phyloP scores from a whole-genome alignment of 2,113 vertebrate genomes.

The Eretmochelys imbricata region DNA sequence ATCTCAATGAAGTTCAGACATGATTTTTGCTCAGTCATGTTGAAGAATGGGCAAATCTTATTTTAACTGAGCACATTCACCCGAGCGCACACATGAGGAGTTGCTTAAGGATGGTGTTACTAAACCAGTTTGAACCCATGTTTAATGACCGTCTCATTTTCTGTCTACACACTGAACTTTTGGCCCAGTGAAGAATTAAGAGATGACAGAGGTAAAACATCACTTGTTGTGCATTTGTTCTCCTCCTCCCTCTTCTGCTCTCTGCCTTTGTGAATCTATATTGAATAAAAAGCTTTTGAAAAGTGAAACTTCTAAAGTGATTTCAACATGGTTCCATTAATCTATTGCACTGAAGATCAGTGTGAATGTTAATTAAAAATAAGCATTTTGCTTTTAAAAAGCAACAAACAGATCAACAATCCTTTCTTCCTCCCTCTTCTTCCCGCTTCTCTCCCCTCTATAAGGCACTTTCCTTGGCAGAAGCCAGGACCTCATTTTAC shows the following conservation, averaged over 20 bases:
- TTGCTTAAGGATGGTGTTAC: not conserved
- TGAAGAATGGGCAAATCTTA: not conserved
- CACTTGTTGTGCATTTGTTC: not conserved
- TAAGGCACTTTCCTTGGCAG: not conserved
- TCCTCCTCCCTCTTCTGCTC: not conserved
- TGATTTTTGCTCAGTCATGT: not conserved
- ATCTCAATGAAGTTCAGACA: not conserved
- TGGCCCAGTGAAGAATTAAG: not conserved
- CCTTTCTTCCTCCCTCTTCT: too few relatives aligned
- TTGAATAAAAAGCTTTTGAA: not conserved
- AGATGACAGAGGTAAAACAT: not conserved
- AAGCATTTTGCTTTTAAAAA: not conserved
- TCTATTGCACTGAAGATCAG: not conserved
- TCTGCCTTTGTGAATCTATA: not conserved
- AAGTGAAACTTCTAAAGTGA: not conserved
- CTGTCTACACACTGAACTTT: not conserved
- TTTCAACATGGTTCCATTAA: not conserved
- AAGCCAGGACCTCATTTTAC: not conserved
- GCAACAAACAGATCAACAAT: not conserved
- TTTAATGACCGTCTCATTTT: not conserved
- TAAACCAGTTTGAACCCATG: not conserved
- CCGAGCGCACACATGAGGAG: not conserved
- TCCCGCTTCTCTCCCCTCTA: too few relatives aligned
- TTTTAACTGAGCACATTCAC: too few relatives aligned
- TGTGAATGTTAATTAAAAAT: not conserved